These are phyloP conservation scores for Coracopsis vasa DNA, from an alignment of 2,113 vertebrate genomes.

Conservation along the genomic window DNA sequence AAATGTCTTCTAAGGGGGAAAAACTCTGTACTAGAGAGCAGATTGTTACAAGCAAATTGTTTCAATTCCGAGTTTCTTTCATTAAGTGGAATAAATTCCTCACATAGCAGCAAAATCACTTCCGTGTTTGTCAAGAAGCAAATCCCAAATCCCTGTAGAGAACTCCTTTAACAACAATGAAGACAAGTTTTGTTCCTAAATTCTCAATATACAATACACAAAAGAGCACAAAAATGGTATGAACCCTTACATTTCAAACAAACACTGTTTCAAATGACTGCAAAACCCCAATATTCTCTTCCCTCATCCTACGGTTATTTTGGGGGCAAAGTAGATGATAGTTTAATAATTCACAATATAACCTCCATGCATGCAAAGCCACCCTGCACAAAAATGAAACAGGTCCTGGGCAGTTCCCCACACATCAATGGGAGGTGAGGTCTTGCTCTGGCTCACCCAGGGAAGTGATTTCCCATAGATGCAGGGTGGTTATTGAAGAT, in stretches of 20 bases:
- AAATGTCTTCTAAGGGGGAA: background rate
- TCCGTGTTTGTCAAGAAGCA: background rate
- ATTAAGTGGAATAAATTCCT: background rate
- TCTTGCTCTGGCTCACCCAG: background rate
- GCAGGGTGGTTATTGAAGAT: background rate
- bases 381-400: background rate
- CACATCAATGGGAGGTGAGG: rapidly evolving
- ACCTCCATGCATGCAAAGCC: background rate
- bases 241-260: background rate
- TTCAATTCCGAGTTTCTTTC: background rate
- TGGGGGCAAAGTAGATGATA: background rate
- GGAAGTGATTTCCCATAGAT: background rate
- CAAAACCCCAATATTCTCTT: background rate
- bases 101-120: background rate
- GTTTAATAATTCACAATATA: background rate
- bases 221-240: background rate
- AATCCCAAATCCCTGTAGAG: background rate
- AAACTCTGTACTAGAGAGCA: background rate
- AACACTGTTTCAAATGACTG: background rate
- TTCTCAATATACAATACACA: background rate
- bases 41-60: background rate
- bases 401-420: background rate
- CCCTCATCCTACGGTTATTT: background rate
- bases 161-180: background rate
- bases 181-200: background rate